Base-by-base conservation (phyloP, 2,113 vertebrate species). In the Probosciger aterrimus region DNA sequence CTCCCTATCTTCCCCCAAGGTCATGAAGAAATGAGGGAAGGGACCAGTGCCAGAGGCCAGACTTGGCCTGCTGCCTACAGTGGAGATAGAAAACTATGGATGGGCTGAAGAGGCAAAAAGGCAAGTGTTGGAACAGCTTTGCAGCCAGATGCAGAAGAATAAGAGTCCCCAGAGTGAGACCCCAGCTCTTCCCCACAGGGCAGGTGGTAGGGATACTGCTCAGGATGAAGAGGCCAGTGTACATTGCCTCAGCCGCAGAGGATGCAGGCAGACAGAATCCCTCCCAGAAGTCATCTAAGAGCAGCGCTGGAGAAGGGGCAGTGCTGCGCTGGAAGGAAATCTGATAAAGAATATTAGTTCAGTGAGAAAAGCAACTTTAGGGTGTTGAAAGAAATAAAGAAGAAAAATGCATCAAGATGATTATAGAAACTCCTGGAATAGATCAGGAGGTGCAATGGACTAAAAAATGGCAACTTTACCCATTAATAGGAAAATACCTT, bases 261-360 rank as follows among this genome's bases (percentile, higher is more conserved):
- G 4, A 4, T 19, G 16, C 1, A 3, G 30, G 27, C 44, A 81
- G 31, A 74, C 20, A 24, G 0, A 0, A 41, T 57, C 22, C 41
- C 62, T 62, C 37, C 37, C 37, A 82, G 69, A 78, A 31, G 22
- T 16, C 9, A 22, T 24, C 57, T 41, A 47, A 85, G 31, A 82
- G 4, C 37, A 73, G 23, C 18, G 37, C 43, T 53, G 41, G 14
- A 87, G 23, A 16, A 84, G 81, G 14, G 19, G 37, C 49, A 92
- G 15, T 22, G 22, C 12, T 47, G 27, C 24, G 14, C 28, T 0
- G 1, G 68, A 59, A 25, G 33, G 14, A 88, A 92, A 57, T 35
- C 22, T 52, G 27, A 60, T 39, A 28, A 55, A 52, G 28, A 71
- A 88, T 77, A 62, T 39, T 0, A 55, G 69, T 30, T 33, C 27